Evolutionary conservation across 2,113 vertebrate species (phyloP).

Genomic region (Nycticryphes semicollaris): DNA sequence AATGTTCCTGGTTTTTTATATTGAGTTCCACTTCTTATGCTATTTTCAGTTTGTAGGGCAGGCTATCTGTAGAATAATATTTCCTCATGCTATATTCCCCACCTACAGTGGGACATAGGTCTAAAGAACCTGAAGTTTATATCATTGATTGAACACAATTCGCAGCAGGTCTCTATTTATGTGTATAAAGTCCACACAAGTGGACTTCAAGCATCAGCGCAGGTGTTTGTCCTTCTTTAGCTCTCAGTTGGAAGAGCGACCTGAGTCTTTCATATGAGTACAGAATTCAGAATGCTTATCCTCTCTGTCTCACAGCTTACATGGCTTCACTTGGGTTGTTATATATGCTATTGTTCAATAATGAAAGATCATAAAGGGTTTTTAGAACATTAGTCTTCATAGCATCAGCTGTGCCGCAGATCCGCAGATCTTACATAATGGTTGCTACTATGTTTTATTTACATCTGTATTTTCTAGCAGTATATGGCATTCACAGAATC

Average conservation of each 20-base stretch:
- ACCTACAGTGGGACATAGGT: not conserved
- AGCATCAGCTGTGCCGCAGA: not conserved
- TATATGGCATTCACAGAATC: too few relatives aligned
- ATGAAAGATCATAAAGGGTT: not conserved
- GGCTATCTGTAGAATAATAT: not conserved
- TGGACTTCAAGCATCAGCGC: rapidly evolving
- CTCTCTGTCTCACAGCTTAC: not conserved
- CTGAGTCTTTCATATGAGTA: not conserved
- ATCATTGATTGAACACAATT: not conserved
- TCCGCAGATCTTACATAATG: not conserved
- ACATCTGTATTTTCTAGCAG: not conserved
- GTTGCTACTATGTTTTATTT: not conserved
- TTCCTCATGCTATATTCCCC: not conserved
- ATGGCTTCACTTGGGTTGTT: not conserved
- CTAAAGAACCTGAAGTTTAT: not conserved
- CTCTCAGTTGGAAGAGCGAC: not conserved
- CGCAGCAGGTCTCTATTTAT: not conserved
- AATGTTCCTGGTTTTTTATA: not conserved
- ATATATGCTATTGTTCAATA: not conserved
- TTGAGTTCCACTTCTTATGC: not conserved
- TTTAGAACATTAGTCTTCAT: not conserved
- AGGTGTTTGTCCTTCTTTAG: not conserved
- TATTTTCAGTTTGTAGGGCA: not conserved
- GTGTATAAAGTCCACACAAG: not conserved
- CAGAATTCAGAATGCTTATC: not conserved